Evolutionary conservation across 2,797 vertebrate genomes (phyloP).

Genomic region (Peromyscus attwateri): DNA sequence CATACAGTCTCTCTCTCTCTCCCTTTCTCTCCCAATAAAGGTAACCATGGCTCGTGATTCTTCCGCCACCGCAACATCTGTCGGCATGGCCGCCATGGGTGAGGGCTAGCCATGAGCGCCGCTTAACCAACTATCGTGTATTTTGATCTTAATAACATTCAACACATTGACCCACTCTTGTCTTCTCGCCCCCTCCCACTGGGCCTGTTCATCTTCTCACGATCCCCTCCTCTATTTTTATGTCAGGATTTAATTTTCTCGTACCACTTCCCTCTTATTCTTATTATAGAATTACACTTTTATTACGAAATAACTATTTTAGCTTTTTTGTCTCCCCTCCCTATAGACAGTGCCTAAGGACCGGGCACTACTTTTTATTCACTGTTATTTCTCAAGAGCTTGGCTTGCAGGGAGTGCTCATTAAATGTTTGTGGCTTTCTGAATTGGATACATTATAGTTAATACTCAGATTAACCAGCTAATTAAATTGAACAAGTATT

Average conservation of each 20-base stretch:
- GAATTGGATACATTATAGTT: slow-evolving; percentile 75
- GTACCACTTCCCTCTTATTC: not conserved
- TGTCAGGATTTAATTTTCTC: not conserved
- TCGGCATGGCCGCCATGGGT: too few species aligned
- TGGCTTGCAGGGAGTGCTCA: slow-evolving; percentile 62
- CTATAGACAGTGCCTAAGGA: slow-evolving; percentile 13
- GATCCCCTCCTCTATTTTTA: not conserved
- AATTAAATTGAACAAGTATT: slow-evolving; percentile 79
- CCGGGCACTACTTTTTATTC: not conserved
- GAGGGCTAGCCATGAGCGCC: too few species aligned
- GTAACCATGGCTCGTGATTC: too few species aligned
- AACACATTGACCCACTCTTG: too few species aligned
- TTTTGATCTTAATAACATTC: not conserved
- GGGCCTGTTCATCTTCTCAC: not conserved
- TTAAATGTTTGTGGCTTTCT: slow-evolving; percentile 79
- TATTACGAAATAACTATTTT: slow-evolving; percentile 47
- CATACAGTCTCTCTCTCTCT: too few species aligned
- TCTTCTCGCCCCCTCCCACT: not conserved
- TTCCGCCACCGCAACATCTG: too few species aligned
- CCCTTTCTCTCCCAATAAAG: too few species aligned
- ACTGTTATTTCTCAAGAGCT: slow-evolving; percentile 65
- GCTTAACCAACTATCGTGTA: too few species aligned
- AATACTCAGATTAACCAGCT: slow-evolving; percentile 79
- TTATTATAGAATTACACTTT: slow-evolving; percentile 46
- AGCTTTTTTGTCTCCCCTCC: not conserved